Evolutionary conservation across 2,797 vertebrate species (phyloP).

Genomic region (Cossypha niveicapilla): DNA sequence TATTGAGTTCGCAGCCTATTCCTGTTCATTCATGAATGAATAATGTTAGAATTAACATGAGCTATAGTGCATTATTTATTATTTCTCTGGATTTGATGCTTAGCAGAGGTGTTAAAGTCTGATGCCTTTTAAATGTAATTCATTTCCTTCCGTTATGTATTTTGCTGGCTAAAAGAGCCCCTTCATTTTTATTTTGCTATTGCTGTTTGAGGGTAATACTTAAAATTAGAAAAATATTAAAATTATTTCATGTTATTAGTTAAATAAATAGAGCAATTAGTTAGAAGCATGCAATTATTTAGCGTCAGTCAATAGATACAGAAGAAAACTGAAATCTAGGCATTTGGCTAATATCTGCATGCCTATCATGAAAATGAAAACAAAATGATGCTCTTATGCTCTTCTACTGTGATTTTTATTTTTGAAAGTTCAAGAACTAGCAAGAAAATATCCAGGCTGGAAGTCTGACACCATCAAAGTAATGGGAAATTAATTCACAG

Average conservation of each 20-base stretch:
- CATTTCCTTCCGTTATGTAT: not conserved
- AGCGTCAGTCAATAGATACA: not conserved
- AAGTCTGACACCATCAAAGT: not conserved
- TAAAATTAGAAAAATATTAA: not conserved
- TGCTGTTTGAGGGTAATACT: not conserved
- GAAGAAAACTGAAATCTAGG: not conserved
- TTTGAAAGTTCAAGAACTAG: not conserved
- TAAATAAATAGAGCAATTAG: not conserved
- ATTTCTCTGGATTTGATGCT: slow-evolving; percentile 39
- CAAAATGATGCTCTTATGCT: not conserved
- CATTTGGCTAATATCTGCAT: not conserved
- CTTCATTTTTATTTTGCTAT: not conserved
- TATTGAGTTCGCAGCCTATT: slow-evolving; percentile 34
- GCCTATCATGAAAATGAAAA: not conserved
- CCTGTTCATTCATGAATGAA: slow-evolving; percentile 45
- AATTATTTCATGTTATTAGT: not conserved
- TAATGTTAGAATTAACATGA: slow-evolving; percentile 56
- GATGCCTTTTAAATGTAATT: slow-evolving; percentile 26
- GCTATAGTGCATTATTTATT: slow-evolving; percentile 57
- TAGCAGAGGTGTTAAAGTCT: slow-evolving; percentile 33
- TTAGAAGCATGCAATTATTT: not conserved
- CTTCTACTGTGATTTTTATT: not conserved
- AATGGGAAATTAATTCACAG: slow-evolving; percentile 17
- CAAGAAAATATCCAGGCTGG: not conserved
- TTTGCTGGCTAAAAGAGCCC: not conserved